phyloP scores from a whole-genome alignment of 2,113 vertebrate species.

The Cyphomyrus discorhynchus region DNA sequence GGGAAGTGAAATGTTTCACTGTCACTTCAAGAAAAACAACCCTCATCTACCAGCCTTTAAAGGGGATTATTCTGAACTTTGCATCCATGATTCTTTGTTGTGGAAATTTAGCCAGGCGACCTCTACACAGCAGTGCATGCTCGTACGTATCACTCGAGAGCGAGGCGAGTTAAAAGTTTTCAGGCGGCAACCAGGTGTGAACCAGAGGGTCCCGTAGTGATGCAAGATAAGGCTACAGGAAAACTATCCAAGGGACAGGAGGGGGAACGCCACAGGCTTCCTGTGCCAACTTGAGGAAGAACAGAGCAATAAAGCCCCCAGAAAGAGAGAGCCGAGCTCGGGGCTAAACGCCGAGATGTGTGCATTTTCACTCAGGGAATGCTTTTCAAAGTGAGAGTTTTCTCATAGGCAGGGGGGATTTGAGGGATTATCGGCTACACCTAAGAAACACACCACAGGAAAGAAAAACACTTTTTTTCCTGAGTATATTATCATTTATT shows the following conservation, averaged over 20 bases:
- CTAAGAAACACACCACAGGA: conserved; percentile 20
- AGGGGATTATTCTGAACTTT: neutral
- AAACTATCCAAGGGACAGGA: neutral
- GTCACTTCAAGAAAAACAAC: neutral
- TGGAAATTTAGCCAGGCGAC: neutral
- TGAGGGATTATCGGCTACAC: conserved; percentile 19
- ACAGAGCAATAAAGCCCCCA: neutral
- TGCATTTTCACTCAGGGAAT: neutral
- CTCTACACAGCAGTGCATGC: neutral
- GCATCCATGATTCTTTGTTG: neutral
- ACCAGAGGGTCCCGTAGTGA: neutral
- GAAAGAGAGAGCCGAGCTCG: neutral
- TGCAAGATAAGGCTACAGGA: neutral
- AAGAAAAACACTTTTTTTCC: conserved; percentile 10
- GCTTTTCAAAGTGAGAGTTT: conserved; percentile 8
- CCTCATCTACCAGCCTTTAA: neutral
- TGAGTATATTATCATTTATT: conserved; percentile 15
- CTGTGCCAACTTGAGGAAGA: conserved; percentile 12
- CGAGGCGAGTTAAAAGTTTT: neutral
- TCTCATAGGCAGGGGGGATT: conserved; percentile 14
- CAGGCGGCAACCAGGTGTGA: neutral
- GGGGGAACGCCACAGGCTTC: neutral
- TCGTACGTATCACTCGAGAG: neutral
- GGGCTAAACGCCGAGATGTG: conserved; percentile 16
- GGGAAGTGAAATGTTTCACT: neutral